phyloP scores from a whole-genome alignment of 2,113 vertebrate genomes.

The Cynoglossus semilaevis region DNA sequence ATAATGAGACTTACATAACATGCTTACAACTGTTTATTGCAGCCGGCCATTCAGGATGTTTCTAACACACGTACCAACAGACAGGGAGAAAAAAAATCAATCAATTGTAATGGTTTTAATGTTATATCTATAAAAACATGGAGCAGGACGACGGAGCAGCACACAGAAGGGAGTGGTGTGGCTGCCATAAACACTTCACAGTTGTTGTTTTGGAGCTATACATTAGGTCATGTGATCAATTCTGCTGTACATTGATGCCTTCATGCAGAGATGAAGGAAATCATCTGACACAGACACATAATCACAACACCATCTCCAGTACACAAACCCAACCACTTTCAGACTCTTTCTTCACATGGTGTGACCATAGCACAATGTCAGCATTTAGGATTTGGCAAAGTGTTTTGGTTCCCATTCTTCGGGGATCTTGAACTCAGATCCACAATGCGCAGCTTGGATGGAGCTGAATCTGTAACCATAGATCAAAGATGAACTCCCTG shows the following conservation, averaged over 20 bases:
- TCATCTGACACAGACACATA: constrained; percentile 21
- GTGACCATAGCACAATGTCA: too few species aligned
- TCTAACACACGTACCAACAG: constrained; percentile 14
- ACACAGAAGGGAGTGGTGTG: constrained; percentile 42
- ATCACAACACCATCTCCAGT: constrained; percentile 6
- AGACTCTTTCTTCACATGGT: too few species aligned
- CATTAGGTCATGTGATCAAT: constrained; percentile 23
- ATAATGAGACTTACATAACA: constrained; percentile 66
- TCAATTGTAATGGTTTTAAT: too few species aligned
- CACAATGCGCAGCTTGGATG: too few species aligned
- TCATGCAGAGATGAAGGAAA: constrained; percentile 10
- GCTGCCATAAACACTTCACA: constrained; percentile 42
- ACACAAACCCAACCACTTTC: too few species aligned
- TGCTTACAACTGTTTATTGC: constrained; percentile 32
- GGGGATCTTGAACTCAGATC: too few species aligned
- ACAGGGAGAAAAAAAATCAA: neutral
- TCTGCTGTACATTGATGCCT: constrained; percentile 22
- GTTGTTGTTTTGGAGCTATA: constrained; percentile 25
- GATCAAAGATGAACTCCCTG: neutral
- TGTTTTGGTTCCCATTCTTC: too few species aligned
- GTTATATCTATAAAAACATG: constrained; percentile 14
- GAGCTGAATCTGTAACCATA: constrained; percentile 17
- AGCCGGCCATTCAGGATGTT: constrained; percentile 20
- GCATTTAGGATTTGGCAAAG: too few species aligned
- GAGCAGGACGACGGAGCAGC: constrained; percentile 29